Conservation (phyloP, 2,113 vertebrate species). For the Peromyscus polionotus region DNA sequence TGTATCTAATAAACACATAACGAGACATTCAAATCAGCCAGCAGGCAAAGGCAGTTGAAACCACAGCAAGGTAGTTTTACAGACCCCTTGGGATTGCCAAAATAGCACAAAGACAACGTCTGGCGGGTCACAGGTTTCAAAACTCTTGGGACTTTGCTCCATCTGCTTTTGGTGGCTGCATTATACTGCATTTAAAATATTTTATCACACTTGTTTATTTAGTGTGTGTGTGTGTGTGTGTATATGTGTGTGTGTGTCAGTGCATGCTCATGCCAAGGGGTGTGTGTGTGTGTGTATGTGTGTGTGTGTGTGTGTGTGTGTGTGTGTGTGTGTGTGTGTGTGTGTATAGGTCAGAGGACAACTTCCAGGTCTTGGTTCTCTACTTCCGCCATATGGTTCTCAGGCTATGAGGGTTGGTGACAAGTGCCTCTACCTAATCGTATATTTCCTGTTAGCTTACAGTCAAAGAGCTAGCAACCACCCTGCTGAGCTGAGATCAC, state of each 20-base stretch:
- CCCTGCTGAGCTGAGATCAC: background rate
- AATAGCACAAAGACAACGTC: background rate
- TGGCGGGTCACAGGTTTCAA: background rate
- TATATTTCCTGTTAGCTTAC: background rate
- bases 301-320: too few species aligned
- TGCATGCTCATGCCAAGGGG: background rate
- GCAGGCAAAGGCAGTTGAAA: background rate
- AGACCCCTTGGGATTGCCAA: background rate
- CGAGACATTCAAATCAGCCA: background rate
- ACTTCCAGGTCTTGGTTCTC: background rate
- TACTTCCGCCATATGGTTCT: background rate
- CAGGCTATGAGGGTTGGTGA: background rate
- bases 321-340: too few species aligned
- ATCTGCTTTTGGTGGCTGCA: too few species aligned
- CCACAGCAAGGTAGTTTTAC: background rate
- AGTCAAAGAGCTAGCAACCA: background rate
- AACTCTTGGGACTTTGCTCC: background rate
- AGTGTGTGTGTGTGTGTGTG: background rate
- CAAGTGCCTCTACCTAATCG: background rate
- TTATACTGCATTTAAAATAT: background rate
- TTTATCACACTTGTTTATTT: background rate
- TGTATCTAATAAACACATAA: background rate
- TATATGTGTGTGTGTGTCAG: too few species aligned
- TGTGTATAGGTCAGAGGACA: background rate
- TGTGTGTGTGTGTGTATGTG: too few species aligned